Evolutionary conservation across 2,888 invertebrate species (phyloP).

Genomic region (Hymenopus coronatus): DNA sequence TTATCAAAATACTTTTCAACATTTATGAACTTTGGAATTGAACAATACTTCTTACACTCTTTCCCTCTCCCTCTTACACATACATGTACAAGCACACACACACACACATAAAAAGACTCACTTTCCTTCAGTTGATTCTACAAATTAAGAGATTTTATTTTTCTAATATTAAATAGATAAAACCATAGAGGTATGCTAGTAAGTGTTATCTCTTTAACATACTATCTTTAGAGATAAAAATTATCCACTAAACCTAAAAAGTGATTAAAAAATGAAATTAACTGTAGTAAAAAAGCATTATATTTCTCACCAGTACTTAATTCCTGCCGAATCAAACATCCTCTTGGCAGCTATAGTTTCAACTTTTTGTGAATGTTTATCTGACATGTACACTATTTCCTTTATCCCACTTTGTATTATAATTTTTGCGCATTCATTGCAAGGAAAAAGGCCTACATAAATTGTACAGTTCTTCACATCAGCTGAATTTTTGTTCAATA

Average conservation of each 20-base stretch:
- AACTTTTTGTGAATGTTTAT: slow-evolving; percentile 70
- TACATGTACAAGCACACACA: too few relatives aligned
- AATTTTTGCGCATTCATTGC: slow-evolving; percentile 96
- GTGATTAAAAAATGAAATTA: neutral
- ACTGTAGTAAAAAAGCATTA: neutral
- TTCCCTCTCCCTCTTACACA: too few relatives aligned
- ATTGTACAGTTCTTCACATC: slow-evolving; percentile 77
- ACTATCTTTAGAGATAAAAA: neutral
- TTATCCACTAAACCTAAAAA: neutral
- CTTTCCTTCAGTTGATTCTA: too few relatives aligned
- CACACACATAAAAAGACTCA: too few relatives aligned
- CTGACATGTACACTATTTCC: slow-evolving; percentile 75
- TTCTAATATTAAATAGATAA: too few relatives aligned
- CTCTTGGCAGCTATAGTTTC: slow-evolving; percentile 71
- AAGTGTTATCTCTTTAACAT: too few relatives aligned
- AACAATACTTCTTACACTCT: too few relatives aligned
- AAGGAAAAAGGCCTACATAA: slow-evolving; percentile 91
- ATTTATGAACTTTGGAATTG: too few relatives aligned
- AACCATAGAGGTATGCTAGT: too few relatives aligned
- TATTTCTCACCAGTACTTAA: slow-evolving; percentile 59
- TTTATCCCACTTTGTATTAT: slow-evolving; percentile 91
- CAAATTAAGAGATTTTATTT: too few relatives aligned
- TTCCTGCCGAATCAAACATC: slow-evolving; percentile 77
- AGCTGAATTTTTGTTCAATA: slow-evolving; percentile 81
- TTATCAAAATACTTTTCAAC: too few relatives aligned